These are phyloP conservation scores for Andrena hattorfiana DNA, from an alignment of 2,888 invertebrate species.

Conservation along the genomic window DNA sequence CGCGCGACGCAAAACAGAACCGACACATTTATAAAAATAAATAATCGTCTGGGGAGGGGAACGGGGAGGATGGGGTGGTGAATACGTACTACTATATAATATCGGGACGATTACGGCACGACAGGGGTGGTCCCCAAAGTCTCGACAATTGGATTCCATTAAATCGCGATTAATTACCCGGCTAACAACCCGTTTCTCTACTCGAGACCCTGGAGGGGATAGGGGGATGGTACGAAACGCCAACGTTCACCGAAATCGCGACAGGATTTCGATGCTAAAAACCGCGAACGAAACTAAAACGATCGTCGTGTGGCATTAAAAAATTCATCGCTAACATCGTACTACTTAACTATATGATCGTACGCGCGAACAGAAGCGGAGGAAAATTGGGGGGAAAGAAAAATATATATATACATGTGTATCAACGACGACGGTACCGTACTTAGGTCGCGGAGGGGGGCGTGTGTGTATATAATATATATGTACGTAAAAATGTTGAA, in stretches of 20 bases:
- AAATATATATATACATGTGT: background rate
- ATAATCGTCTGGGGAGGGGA: constrained; percentile 55
- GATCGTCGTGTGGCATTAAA: background rate
- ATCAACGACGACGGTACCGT: constrained; percentile 29
- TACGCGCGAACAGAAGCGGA: constrained; percentile 9
- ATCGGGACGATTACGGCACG: constrained; percentile 35
- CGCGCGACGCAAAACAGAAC: constrained; percentile 55
- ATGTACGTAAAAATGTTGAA: constrained; percentile 59
- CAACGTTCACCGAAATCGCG: background rate
- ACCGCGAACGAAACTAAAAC: constrained; percentile 5
- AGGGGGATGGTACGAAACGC: background rate
- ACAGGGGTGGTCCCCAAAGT: background rate
- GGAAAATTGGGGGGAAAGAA: background rate
- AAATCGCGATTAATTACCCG: background rate
- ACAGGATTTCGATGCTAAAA: background rate
- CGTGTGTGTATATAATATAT: constrained; percentile 33
- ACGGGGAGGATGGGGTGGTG: background rate
- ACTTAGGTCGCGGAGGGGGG: constrained; percentile 25
- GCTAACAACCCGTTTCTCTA: background rate
- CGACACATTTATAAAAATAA: constrained; percentile 68
- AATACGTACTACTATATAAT: constrained; percentile 16
- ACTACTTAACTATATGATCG: background rate
- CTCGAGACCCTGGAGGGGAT: background rate
- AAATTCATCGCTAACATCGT: constrained; percentile 3
- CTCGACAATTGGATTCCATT: background rate